These are phyloP conservation scores for Drosophila guanche DNA, from an alignment of 1,140 invertebrate species.

Conservation along the genomic window DNA sequence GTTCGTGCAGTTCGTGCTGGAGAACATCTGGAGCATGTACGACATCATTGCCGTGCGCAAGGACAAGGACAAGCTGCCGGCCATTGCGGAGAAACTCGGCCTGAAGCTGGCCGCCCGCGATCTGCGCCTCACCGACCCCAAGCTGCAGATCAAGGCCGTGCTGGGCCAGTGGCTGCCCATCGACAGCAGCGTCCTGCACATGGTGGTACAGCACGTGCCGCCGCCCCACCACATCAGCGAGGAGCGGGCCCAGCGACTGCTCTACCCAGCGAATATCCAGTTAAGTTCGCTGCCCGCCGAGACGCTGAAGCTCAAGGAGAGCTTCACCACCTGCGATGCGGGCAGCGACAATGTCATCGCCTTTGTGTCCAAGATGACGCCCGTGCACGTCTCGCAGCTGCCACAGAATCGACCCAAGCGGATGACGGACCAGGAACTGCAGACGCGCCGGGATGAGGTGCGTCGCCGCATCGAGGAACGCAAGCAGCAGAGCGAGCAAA, in stretches of 20 bases:
- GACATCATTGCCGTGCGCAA: constrained; percentile 90
- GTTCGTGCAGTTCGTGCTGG: constrained; percentile 97
- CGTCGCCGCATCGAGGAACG: constrained; percentile 86
- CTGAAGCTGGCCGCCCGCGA: constrained; percentile 92
- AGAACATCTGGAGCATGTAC: constrained; percentile 97
- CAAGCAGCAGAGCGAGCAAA: constrained; percentile 84
- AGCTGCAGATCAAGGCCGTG: constrained; percentile 91
- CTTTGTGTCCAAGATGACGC: constrained; percentile 93
- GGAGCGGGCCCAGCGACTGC: constrained; percentile 90
- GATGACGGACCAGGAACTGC: constrained; percentile 91
- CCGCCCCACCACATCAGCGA: constrained; percentile 90
- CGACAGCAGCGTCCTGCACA: constrained; percentile 90
- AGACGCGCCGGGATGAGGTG: constrained; percentile 88
- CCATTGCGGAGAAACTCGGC: constrained; percentile 92
- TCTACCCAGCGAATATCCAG: constrained; percentile 88
- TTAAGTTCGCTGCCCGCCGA: constrained; percentile 89
- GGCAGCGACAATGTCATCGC: constrained; percentile 90
- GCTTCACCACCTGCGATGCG: constrained; percentile 89
- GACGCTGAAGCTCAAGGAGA: constrained; percentile 90
- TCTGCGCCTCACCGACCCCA: constrained; percentile 90
- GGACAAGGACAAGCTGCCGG: constrained; percentile 92
- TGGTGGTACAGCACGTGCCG: constrained; percentile 92
- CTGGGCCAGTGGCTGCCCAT: constrained; percentile 95
- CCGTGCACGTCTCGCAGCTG: constrained; percentile 88
- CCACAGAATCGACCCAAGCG: constrained; percentile 90